Base-by-base conservation (phyloP, 2,113 vertebrate genomes). In the Edolisoma coerulescens region DNA sequence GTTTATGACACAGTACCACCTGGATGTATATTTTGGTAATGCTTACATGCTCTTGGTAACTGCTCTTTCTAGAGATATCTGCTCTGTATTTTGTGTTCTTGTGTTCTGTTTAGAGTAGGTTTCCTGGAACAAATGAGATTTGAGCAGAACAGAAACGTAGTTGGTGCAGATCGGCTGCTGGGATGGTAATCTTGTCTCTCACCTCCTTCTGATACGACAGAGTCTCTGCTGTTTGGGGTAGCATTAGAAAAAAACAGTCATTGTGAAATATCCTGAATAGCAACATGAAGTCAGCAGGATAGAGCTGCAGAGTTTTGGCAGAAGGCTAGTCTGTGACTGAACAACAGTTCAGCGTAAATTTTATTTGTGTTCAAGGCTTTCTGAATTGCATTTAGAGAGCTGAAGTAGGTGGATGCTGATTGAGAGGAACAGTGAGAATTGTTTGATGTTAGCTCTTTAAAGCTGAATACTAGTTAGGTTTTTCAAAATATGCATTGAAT, bases 161-260 rank as follows among this genome's bases (percentile, higher is more conserved):
- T 57, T 0, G 0, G 18, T 76, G 14, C 14, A 65, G 33, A 50
- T 59, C 63, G 57, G 1, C 16, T 64, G 22, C 59, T 70, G 42
- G 20, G 27, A 11, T 42, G 23, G 37, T 64, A 82, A 42, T 23
- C 3, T 78, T 77, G 45, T 65, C 54, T 56, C 42, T 69, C 61
- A 56, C 37, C 27, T 86, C 37, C 28, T 74, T 63, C 23, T 50
- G 10, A 12, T 71, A 19, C 1, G 1, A 61, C n/a, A 35, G 37
- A 78, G 17, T 57, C 42, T 85, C 42, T 85, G n/a, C 22, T 74
- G 22, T 87, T 92, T 70, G 16, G 26, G 39, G 9, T 60, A 42
- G 16, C 30, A 30, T 79, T 82, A 41, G 35, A 69, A 76, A 44
- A 85, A 20, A 65, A 21, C 3, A 35, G 20, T 64, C 21, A n/a